Evolutionary conservation across 2,888 invertebrate genomes (phyloP), one percentile per base, ranked within the genome.

Genomic region (Gastrophysa polygoni): DNA sequence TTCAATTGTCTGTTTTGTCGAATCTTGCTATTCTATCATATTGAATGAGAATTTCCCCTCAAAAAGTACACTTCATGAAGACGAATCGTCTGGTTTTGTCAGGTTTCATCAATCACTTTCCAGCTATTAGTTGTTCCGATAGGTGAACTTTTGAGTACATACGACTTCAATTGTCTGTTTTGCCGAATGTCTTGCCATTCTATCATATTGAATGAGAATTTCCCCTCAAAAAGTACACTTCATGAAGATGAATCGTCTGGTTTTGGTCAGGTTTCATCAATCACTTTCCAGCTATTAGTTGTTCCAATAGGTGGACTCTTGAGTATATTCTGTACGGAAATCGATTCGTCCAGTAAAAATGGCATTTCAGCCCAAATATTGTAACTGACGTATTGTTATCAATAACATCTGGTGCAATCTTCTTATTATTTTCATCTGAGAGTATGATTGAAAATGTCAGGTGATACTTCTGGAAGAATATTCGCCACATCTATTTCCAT

Each of bases 171-270:
- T 43, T 43, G 43, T 43, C 10, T 16, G 43, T 43, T 43, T 43
- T 43, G 43, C 43, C 43, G 16, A 43, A 43, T 43, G 43, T 43
- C 43, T 14, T 43, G n/a, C 43, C 43, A 43, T 43, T 43, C 43
- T 16, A 43, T 43, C 11, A 43, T 10, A 43, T 43, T 2, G 43
- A 43, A 43, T 11, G 10, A 43, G 10, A 43, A 43, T 43, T 4
- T 43, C 8, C 43, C 43, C 43, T 43, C 2, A 43, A 43, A 43
- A 43, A 43, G 2, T 43, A 43, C 43, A 43, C 43, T 43, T 1
- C 10, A 16, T 43, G 14, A 43, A 43, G 8, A 16, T 43, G 43
- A 43, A 43, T 43, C n/a, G n/a, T 43, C 5, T 43, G 16, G 2
- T 43, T 43, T 43, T 6, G 6, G 14, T 14, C 43, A 1, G 10